Evolutionary conservation across 2,888 invertebrate genomes (phyloP), one percentile per base, ranked within the genome.

Genomic region (Hybos culiciformis): DNA sequence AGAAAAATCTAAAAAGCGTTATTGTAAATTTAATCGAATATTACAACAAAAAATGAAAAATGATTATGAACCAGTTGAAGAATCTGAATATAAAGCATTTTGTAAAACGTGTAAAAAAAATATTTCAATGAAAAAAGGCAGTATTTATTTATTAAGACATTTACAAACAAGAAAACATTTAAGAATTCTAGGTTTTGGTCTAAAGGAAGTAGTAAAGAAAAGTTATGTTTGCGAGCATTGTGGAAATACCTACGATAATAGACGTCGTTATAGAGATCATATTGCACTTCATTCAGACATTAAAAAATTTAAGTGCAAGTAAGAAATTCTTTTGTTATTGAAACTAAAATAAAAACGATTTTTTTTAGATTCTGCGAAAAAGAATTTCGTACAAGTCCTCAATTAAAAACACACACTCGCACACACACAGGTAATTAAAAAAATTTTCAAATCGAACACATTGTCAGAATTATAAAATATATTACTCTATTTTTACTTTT

Each of bases 401-500:
- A 50, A 32, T 17, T 51, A 3, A 48, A 43, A 15, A 45, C 49
- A 12, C 51, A 51, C n/a, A 51, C 49, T 49, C 41, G 51, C 32
- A 46, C 44, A 3, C 51, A 49, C 33, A 49, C 44, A 12, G 36
- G 36, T 21, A 19, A n/a, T n/a, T n/a, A n/a, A n/a, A n/a, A n/a
- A n/a, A n/a, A n/a, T n/a, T n/a, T n/a, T n/a, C n/a, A n/a, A n/a
- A n/a, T n/a, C n/a, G n/a, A n/a, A n/a, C n/a, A n/a, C n/a, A n/a
- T n/a, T n/a, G n/a, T n/a, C n/a, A n/a, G n/a, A n/a, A n/a, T n/a
- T n/a, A n/a, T n/a, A n/a, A n/a, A n/a, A n/a, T n/a, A n/a, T n/a
- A n/a, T n/a, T n/a, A n/a, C n/a, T n/a, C n/a, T n/a, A n/a, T n/a
- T n/a, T n/a, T n/a, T n/a, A n/a, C 17, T 32, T 12, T 31, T 32